Base-by-base conservation (phyloP, 2,888 invertebrate species). In the Monoplex corrugatus region DNA sequence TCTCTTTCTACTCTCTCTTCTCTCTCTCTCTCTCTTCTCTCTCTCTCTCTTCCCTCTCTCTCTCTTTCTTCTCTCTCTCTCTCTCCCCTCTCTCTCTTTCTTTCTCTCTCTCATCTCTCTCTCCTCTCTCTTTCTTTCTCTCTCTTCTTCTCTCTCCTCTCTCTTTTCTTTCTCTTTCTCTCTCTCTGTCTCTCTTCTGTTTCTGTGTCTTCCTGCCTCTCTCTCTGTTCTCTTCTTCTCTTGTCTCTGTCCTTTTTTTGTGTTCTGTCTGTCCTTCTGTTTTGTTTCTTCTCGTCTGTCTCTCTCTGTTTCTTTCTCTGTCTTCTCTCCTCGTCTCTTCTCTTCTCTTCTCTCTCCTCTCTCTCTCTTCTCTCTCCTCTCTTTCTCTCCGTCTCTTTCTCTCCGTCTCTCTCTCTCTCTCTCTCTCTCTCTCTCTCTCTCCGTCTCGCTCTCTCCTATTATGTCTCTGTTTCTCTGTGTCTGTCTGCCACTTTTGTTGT, bases 81-180 rank as follows among this genome's bases (percentile, higher is more conserved):
- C 84, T 50, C 43, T 50, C n/a, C 32, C 35, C 28, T 40, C 50
- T 40, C 32, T 13, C 43, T 13, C 19, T 50, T 10, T 50, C 23
- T 50, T n/a, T 50, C n/a, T 50, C 43, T n/a, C 50, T 84, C n/a
- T n/a, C n/a, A n/a, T n/a, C n/a, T n/a, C n/a, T n/a, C n/a, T n/a
- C n/a, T n/a, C n/a, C 23, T 50, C 84, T 84, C 32, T 50, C 57
- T 84, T 16, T 84, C 10, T 84, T 50, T 50, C 85, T 38, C 63
- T 16, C 63, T 23, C 63, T 38, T 38, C 13, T 38, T 13, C n/a
- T 63, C 57, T 38, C 63, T 38, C 32, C n/a, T 35, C n/a, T 35
- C n/a, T 35, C 5, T 35, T 35, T 35, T 35, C 35, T 35, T 35
- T 35, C 1, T 35, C 72, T 13, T 16, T 50, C 50, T 50, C 50